These are phyloP conservation scores for Acanthosepion pharaonis DNA, from an alignment of 2,888 invertebrate genomes.

Conservation along the genomic window DNA sequence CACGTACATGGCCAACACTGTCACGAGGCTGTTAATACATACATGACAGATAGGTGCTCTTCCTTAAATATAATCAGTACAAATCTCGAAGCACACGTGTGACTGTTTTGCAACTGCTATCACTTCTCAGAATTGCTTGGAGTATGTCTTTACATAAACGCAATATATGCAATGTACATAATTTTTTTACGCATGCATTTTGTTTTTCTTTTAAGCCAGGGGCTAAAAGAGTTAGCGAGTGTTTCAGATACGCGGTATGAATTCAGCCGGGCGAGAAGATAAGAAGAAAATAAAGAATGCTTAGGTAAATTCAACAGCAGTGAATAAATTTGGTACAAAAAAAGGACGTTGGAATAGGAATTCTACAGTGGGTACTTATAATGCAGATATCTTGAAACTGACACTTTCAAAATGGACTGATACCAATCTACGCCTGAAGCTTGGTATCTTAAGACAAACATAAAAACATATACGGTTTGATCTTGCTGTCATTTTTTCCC, in stretches of 20 bases:
- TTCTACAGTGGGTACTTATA: background rate
- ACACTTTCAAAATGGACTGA: background rate
- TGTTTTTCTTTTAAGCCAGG: background rate
- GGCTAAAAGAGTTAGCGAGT: background rate
- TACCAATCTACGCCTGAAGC: background rate
- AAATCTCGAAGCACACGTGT: no score
- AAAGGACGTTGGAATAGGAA: background rate
- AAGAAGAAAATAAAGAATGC: background rate
- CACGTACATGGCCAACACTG: no score
- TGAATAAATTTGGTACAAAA: background rate
- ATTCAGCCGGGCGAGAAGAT: background rate
- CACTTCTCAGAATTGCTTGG: no score
- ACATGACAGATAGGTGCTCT: no score
- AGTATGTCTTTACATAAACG: no score
- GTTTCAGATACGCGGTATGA: background rate
- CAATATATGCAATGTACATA: no score
- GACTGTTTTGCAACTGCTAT: no score
- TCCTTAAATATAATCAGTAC: no score
- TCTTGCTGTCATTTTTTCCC: no score
- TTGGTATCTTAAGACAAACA: background rate
- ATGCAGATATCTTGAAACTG: background rate
- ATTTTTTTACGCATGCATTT: background rate
- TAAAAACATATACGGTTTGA: background rate
- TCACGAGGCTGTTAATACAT: no score
- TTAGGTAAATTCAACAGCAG: background rate